A percentile compares a stretch with the other conserved stretches of the same genome.
These are phyloP conservation scores for Paramisgurnus dabryanus DNA, from an alignment of 2,113 vertebrate genomes.

Conservation along the genomic window DNA sequence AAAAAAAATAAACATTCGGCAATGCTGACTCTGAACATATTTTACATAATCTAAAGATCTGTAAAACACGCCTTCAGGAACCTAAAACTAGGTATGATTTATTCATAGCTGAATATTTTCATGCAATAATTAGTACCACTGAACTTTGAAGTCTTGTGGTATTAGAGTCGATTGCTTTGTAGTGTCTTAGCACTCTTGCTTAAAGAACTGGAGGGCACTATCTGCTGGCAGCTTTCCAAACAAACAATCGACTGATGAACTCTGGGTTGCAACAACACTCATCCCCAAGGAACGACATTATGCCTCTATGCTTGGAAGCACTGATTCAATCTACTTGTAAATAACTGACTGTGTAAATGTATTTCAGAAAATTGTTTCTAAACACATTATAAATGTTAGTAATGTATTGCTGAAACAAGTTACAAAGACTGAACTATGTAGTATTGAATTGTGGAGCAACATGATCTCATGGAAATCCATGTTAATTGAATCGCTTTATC, in stretches of 20 bases:
- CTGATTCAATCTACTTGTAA: no score
- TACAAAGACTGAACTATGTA: no score
- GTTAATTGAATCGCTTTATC: no score
- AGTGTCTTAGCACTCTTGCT: not conserved
- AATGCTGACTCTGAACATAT: conserved; percentile 3
- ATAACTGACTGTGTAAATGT: no score
- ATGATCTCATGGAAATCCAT: no score
- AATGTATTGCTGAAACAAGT: no score
- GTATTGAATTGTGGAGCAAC: no score
- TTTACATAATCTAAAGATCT: not conserved
- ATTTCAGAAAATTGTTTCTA: no score
- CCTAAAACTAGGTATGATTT: not conserved
- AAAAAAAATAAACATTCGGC: conserved; percentile 8
- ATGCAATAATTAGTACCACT: not conserved
- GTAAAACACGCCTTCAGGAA: not conserved
- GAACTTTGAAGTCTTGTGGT: not conserved
- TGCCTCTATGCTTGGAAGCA: no score
- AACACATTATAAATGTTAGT: no score
- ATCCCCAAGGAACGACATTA: not conserved
- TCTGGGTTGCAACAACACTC: not conserved
- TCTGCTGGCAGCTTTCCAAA: conserved; percentile 7
- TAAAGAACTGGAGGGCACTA: not conserved
- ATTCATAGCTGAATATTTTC: conserved; percentile 2
- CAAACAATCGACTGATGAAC: conserved; percentile 23
- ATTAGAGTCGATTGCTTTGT: not conserved